A percentile compares a stretch with the other conserved stretches of the same genome.
Conservation (phyloP, 2,797 vertebrate species). For the Sebastes wilsoni region DNA sequence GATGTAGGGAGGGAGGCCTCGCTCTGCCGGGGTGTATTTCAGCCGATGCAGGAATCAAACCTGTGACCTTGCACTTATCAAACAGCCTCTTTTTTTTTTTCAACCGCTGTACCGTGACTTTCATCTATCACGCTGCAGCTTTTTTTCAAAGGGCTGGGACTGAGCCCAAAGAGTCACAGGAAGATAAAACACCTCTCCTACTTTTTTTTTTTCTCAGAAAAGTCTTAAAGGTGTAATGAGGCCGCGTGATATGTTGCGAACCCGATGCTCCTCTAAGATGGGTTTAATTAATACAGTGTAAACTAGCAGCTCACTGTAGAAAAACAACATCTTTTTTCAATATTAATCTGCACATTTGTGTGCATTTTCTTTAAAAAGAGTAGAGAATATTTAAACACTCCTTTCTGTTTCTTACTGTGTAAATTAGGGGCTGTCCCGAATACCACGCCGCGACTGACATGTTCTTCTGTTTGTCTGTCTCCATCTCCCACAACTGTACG, state of each 20-base stretch:
- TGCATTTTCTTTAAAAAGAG: background rate
- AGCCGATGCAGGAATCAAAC: constrained; percentile 34
- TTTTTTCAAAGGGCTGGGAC: constrained; percentile 38
- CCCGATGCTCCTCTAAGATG: constrained; percentile 28
- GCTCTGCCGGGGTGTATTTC: background rate
- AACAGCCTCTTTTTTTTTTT: constrained; percentile 2
- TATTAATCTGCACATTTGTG: constrained; percentile 22
- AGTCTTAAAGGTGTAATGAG: constrained; percentile 55
- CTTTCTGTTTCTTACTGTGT: background rate
- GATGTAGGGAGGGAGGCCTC: background rate
- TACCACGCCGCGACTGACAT: too few relatives aligned
- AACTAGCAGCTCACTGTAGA: constrained; percentile 5
- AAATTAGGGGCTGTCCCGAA: background rate
- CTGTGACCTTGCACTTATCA: constrained; percentile 44
- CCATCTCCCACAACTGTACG: too few relatives aligned
- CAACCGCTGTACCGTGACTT: constrained; percentile 21
- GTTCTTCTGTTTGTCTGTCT: too few relatives aligned
- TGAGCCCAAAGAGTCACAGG: constrained; percentile 39
- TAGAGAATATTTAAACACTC: background rate
- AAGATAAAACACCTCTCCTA: constrained; percentile 42
- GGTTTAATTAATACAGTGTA: constrained; percentile 56
- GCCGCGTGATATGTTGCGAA: constrained; percentile 36
- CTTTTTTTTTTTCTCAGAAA: constrained; percentile 9
- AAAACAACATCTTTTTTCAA: constrained; percentile 3
- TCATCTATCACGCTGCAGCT: constrained; percentile 18